Conservation (phyloP, 2,797 vertebrate genomes). For the Gymnoscopelus braueri region DNA sequence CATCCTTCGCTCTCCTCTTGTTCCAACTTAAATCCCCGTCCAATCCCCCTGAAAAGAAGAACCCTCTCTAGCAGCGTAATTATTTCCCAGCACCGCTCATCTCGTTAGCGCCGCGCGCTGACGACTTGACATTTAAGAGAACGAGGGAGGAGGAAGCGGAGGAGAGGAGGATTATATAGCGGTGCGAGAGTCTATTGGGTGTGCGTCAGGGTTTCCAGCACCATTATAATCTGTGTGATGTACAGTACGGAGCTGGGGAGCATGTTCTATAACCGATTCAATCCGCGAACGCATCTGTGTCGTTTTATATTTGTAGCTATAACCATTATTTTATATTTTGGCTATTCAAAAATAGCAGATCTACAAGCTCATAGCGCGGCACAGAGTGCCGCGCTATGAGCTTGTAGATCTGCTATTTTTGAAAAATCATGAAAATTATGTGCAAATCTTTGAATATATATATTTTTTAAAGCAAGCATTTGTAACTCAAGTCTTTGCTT, state of each 20-base stretch:
- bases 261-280: neutral
- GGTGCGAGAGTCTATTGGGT: conserved; percentile 42
- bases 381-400: too few species aligned
- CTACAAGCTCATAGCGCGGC: too few species aligned
- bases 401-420: too few species aligned
- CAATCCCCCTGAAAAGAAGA: conserved; percentile 35
- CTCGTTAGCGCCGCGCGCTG: conserved; percentile 60
- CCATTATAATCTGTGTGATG: conserved; percentile 59
- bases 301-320: too few species aligned
- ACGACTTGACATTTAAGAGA: conserved; percentile 77
- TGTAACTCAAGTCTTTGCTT: too few species aligned
- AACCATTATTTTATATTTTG: too few species aligned
- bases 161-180: conserved; percentile 33
- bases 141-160: conserved; percentile 12
- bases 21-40: conserved; percentile 38
- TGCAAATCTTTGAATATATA: too few species aligned
- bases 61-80: conserved; percentile 48
- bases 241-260: conserved; percentile 36
- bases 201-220: conserved; percentile 44
- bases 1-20: conserved; percentile 31
- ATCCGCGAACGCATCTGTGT: too few species aligned
- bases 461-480: too few species aligned
- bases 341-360: too few species aligned
- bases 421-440: too few species aligned
- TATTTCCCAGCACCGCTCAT: conserved; percentile 59